A percentile compares a stretch with the other conserved stretches of the same genome.
Conservation (phyloP, 2,113 vertebrate genomes). For the Semnornis frantzii region DNA sequence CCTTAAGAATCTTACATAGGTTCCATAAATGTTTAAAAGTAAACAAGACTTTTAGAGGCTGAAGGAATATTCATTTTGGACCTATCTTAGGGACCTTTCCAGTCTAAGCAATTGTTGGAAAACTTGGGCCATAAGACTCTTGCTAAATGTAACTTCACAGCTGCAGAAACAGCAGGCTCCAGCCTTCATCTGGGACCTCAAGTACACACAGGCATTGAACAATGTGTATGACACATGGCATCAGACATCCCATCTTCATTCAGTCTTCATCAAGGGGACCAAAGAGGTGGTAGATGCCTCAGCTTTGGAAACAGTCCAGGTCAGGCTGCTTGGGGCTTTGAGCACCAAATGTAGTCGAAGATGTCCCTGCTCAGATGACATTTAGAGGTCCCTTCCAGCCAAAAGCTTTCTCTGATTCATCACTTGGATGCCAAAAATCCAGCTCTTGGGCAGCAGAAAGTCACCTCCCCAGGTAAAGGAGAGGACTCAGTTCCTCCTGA, state of each 20-base stretch:
- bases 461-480: not conserved
- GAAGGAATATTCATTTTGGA: not conserved
- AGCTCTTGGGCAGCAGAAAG: not conserved
- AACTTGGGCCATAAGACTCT: rapidly evolving
- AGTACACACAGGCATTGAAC: not conserved
- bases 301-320: not conserved
- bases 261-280: not conserved
- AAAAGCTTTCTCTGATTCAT: not conserved
- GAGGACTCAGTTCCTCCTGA: not conserved
- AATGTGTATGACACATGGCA: not conserved
- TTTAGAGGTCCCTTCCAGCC: not conserved
- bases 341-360: not conserved
- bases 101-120: not conserved
- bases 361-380: not conserved
- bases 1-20: not conserved
- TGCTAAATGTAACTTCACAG: not conserved
- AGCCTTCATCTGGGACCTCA: not conserved
- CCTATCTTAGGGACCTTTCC: no score
- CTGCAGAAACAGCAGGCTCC: not conserved
- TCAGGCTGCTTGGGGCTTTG: not conserved
- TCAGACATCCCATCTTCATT: not conserved
- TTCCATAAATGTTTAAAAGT: not conserved
- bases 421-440: not conserved
- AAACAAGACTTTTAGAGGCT: not conserved
- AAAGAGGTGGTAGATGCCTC: not conserved